phyloP scores from a whole-genome alignment of 1,140 invertebrate species.

The Leptoteleia sp. region DNA sequence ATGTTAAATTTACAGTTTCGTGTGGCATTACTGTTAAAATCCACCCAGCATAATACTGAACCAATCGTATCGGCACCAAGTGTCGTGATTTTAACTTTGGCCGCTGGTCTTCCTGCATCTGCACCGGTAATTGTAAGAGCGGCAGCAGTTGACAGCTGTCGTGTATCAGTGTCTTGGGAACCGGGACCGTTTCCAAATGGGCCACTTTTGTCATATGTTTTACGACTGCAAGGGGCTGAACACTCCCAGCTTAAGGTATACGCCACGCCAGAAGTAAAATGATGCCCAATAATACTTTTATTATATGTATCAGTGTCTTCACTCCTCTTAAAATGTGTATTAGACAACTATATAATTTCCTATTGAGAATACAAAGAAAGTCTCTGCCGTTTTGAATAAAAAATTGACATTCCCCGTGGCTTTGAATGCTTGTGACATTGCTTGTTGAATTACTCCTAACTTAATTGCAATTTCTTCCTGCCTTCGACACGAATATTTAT shows the following conservation, averaged over 20 bases:
- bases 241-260: slow-evolving; percentile 85
- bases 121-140: slow-evolving; percentile 87
- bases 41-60: slow-evolving; percentile 84
- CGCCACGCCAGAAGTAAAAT: slow-evolving; percentile 76
- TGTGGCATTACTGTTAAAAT: slow-evolving; percentile 86
- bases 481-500: too few relatives aligned
- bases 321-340: slow-evolving; percentile 29
- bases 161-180: slow-evolving; percentile 93
- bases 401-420: too few relatives aligned
- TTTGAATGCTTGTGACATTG: too few relatives aligned
- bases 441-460: too few relatives aligned
- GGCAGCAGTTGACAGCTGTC: slow-evolving; percentile 90
- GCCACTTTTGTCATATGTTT: slow-evolving; percentile 91
- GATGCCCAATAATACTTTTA: slow-evolving; percentile 32
- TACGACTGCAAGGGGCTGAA: slow-evolving; percentile 83
- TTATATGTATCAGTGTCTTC: slow-evolving; percentile 20
- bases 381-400: too few relatives aligned
- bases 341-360: slow-evolving; percentile 35
- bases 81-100: slow-evolving; percentile 89
- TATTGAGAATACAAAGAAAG: too few relatives aligned
- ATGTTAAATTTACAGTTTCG: slow-evolving; percentile 91
- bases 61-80: slow-evolving; percentile 90
- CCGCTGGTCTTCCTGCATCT: slow-evolving; percentile 87
- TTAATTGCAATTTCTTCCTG: too few relatives aligned
- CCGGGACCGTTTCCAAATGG: slow-evolving; percentile 93